Percentiles rank a stretch among this genome's conserved stretches.
Conservation (phyloP, 2,113 vertebrate genomes). For the Mobula birostris region DNA sequence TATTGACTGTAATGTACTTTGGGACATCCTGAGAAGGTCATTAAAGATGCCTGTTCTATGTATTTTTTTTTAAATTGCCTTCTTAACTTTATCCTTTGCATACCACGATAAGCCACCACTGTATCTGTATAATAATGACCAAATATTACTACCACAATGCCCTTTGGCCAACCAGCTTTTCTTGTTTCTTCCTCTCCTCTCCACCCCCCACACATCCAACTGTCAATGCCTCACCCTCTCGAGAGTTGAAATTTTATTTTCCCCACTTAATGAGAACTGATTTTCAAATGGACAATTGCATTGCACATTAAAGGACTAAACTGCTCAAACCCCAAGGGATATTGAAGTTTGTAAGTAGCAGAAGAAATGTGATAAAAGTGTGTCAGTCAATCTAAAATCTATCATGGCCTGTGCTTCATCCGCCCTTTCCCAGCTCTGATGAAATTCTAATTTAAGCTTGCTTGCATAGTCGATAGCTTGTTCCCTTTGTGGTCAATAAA, state of each 20-base stretch:
- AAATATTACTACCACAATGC: not conserved
- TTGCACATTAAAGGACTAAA: slow-evolving; percentile 14
- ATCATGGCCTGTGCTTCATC: slow-evolving; percentile 14
- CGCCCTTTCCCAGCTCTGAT: not conserved
- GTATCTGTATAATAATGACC: not conserved
- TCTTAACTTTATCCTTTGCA: not conserved
- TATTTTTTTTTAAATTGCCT: not conserved
- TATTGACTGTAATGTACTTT: no score
- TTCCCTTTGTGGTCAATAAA: slow-evolving; percentile 33
- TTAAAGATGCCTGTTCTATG: no score
- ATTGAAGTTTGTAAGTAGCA: not conserved
- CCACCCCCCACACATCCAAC: not conserved
- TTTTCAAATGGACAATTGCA: not conserved
- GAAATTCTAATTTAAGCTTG: slow-evolving; percentile 33
- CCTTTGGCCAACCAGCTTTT: not conserved
- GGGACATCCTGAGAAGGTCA: no score
- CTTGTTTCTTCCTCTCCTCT: not conserved
- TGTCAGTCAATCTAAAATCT: slow-evolving; percentile 29
- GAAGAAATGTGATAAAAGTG: slow-evolving; percentile 25
- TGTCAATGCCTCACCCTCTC: not conserved
- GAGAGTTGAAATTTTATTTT: not conserved
- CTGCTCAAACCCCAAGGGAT: not conserved
- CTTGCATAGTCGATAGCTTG: slow-evolving; percentile 27
- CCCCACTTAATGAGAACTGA: not conserved
- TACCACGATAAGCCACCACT: not conserved